These are phyloP conservation scores for Argyrosomus japonicus DNA, from an alignment of 2,113 vertebrate species.

Conservation along the genomic window DNA sequence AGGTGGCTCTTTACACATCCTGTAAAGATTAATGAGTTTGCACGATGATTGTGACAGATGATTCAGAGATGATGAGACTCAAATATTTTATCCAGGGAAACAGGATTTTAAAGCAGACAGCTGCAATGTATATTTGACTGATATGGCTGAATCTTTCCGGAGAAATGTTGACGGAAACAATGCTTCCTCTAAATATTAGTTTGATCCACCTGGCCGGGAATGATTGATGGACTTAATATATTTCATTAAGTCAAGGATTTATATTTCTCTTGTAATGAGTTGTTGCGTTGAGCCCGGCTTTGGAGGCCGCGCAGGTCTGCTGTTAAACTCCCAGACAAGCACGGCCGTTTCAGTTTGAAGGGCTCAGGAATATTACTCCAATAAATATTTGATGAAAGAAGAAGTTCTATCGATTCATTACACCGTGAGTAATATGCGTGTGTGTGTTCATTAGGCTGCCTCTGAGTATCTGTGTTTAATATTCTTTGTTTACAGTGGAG, in stretches of 20 bases:
- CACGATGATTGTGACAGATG: constrained; percentile 37
- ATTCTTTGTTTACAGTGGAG: constrained; percentile 85
- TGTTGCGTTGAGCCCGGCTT: constrained; percentile 15
- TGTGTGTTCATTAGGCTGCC: constrained; percentile 81
- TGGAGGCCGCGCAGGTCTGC: constrained; percentile 34
- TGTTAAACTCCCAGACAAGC: constrained; percentile 45
- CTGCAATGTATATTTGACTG: constrained; percentile 14
- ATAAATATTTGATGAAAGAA: constrained; percentile 88
- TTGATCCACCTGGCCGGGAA: constrained; percentile 33
- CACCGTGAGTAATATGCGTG: constrained; percentile 65
- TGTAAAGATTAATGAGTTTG: constrained; percentile 56
- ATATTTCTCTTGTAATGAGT: constrained; percentile 56
- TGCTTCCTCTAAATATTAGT: constrained; percentile 50
- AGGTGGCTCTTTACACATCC: constrained; percentile 40
- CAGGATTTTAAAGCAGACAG: constrained; percentile 14
- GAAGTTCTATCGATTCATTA: constrained; percentile 84
- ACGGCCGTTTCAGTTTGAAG: constrained; percentile 67
- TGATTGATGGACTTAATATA: constrained; percentile 68
- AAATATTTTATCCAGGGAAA: constrained; percentile 37
- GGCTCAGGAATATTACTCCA: constrained; percentile 82
- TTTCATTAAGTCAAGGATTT: constrained; percentile 69
- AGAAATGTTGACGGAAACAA: constrained; percentile 26
- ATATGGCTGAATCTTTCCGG: constrained; percentile 32
- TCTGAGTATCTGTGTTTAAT: constrained; percentile 81
- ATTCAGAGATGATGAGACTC: constrained; percentile 46